These are phyloP conservation scores for Glandiceps talaboti DNA, from an alignment of 53 echinoderm and acorn worm species.

Conservation along the genomic window DNA sequence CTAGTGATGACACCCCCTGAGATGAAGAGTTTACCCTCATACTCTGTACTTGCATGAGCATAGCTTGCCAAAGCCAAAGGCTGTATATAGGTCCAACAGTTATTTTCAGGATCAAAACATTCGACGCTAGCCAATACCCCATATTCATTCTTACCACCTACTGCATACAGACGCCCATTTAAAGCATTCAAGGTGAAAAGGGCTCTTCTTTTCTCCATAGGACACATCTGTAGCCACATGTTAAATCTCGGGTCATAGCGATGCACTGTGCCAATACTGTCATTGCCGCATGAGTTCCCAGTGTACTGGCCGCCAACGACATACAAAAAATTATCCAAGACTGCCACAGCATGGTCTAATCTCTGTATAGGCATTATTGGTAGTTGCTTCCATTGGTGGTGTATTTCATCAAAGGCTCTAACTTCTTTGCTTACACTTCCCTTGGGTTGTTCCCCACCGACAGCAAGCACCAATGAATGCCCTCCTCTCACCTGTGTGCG, in stretches of 20 bases:
- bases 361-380: slow-evolving; percentile 72
- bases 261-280: slow-evolving; percentile 94
- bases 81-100: slow-evolving; percentile 72
- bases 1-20: slow-evolving; percentile 59
- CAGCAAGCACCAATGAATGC: slow-evolving; percentile 52
- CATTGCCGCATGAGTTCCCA: slow-evolving; percentile 84
- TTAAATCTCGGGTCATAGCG: slow-evolving; percentile 88
- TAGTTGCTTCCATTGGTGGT: slow-evolving; percentile 46
- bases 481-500: slow-evolving; percentile 82
- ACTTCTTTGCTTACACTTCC: slow-evolving; percentile 57
- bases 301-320: slow-evolving; percentile 89
- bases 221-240: slow-evolving; percentile 98
- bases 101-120: slow-evolving; percentile 57
- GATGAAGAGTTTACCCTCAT: slow-evolving; percentile 39
- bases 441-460: slow-evolving; percentile 67
- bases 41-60: slow-evolving; percentile 50
- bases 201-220: slow-evolving; percentile 93
- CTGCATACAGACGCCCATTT: slow-evolving; percentile 48
- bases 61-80: slow-evolving; percentile 60
- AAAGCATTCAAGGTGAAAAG: slow-evolving; percentile 61
- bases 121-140: slow-evolving; percentile 77
- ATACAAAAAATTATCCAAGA: slow-evolving; percentile 80
- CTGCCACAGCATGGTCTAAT: slow-evolving; percentile 75
- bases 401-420: slow-evolving; percentile 62
- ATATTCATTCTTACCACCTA: slow-evolving; percentile 95